phyloP scores from a whole-genome alignment of 1,140 invertebrate species.

The Drosophila malerkotliana region DNA sequence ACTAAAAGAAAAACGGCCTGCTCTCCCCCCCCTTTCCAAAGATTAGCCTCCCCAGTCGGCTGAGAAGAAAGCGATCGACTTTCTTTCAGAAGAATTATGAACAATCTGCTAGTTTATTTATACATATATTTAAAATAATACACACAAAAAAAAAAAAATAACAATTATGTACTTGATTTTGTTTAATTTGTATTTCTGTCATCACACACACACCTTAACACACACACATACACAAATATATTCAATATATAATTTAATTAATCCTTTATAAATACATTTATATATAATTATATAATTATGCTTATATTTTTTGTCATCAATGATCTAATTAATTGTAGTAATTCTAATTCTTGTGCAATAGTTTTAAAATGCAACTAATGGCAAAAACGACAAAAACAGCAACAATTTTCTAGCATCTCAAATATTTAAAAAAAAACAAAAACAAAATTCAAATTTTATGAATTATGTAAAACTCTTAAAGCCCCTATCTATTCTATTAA shows the following conservation, averaged over 20 bases:
- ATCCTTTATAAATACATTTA: slow-evolving; percentile 35
- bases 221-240: slow-evolving; percentile 26
- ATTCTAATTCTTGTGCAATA: slow-evolving; percentile 78
- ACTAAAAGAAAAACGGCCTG: slow-evolving; percentile 4
- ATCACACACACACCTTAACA: slow-evolving; percentile 18
- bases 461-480: slow-evolving; percentile 41
- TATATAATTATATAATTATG: slow-evolving; percentile 33
- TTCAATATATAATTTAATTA: slow-evolving; percentile 42
- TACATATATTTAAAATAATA: slow-evolving; percentile 8
- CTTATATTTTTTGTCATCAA: slow-evolving; percentile 54
- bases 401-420: slow-evolving; percentile 70
- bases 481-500: slow-evolving; percentile 48
- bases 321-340: slow-evolving; percentile 63
- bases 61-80: background rate
- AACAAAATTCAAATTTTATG: slow-evolving; percentile 63
- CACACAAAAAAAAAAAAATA: background rate
- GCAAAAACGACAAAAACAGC: slow-evolving; percentile 14
- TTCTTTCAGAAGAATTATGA: slow-evolving; percentile 23
- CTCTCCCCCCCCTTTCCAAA: slow-evolving; percentile 34
- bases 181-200: slow-evolving; percentile 41
- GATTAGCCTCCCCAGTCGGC: slow-evolving; percentile 15
- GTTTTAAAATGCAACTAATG: slow-evolving; percentile 71
- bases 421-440: slow-evolving; percentile 40
- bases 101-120: slow-evolving; percentile 53
- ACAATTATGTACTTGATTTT: slow-evolving; percentile 45